Evolutionary conservation across 2,797 vertebrate species (phyloP).

Genomic region (Semotilus atromaculatus): DNA sequence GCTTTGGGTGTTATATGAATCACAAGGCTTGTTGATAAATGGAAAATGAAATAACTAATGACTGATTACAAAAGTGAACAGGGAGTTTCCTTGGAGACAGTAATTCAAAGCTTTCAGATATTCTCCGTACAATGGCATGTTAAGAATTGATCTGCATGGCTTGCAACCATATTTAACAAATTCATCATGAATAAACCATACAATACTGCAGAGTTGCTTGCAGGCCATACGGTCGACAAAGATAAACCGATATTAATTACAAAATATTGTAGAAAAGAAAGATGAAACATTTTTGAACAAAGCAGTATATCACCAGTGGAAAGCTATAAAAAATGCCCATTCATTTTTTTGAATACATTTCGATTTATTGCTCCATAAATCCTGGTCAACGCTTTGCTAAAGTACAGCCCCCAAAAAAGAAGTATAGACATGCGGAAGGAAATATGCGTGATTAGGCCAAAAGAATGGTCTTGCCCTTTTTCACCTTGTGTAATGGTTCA

Average conservation of each 20-base stretch:
- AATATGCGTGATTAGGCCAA: constrained; percentile 62
- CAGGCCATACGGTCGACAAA: constrained; percentile 71
- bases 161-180: constrained; percentile 75
- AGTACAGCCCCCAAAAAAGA: constrained; percentile 48
- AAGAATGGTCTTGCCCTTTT: constrained; percentile 75
- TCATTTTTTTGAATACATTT: constrained; percentile 53
- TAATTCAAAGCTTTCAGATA: constrained; percentile 58
- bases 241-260: constrained; percentile 78
- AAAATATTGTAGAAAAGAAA: constrained; percentile 66
- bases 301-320: constrained; percentile 48
- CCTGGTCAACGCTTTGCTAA: constrained; percentile 24
- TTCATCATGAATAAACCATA: constrained; percentile 69
- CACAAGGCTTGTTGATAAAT: constrained; percentile 69
- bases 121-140: constrained; percentile 62
- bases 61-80: constrained; percentile 30
- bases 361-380: constrained; percentile 58
- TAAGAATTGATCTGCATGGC: constrained; percentile 67
- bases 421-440: constrained; percentile 55
- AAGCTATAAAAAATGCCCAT: constrained; percentile 45
- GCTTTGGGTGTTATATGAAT: constrained; percentile 22
- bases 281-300: constrained; percentile 44
- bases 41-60: constrained; percentile 69
- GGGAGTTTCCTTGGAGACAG: constrained; percentile 67
- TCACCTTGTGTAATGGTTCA: constrained; percentile 79
- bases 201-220: constrained; percentile 68